Percentiles rank a stretch among this genome's conserved stretches.
phyloP scores from a whole-genome alignment of 2,888 invertebrate species.

The Galeopsomyia nigrocyanea region DNA sequence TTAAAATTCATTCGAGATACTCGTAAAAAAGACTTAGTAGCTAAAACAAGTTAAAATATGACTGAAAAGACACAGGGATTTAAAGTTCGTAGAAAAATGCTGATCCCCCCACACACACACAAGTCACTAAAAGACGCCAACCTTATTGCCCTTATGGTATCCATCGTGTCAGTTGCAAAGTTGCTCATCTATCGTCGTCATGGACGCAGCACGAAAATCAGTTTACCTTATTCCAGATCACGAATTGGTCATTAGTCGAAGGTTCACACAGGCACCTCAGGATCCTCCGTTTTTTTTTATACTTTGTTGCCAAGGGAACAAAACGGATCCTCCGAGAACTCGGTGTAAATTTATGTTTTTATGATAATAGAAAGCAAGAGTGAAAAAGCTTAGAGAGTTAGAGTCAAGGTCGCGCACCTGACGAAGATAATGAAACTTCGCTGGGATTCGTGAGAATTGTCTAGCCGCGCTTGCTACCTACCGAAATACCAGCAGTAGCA shows the following conservation, averaged over 20 bases:
- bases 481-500: too few relatives aligned
- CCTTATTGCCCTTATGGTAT: too few relatives aligned
- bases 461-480: neutral
- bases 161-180: too few relatives aligned
- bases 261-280: neutral
- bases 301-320: neutral
- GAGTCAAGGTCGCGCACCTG: conserved; percentile 35
- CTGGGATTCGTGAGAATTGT: conserved; percentile 38
- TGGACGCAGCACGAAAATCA: conserved; percentile 56
- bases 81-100: too few relatives aligned
- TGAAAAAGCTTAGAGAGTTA: neutral
- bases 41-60: too few relatives aligned
- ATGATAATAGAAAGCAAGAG: conserved; percentile 1
- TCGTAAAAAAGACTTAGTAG: too few relatives aligned
- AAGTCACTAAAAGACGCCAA: too few relatives aligned
- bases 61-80: too few relatives aligned
- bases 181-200: too few relatives aligned
- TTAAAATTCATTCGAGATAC: too few relatives aligned
- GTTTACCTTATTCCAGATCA: conserved; percentile 64
- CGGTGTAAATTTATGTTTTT: conserved; percentile 31
- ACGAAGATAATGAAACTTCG: conserved; percentile 1
- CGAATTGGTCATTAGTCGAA: conserved; percentile 58
- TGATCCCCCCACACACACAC: too few relatives aligned
- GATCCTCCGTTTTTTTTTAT: neutral
- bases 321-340: neutral